Evolutionary conservation across 1,140 invertebrate genomes (phyloP), one percentile per base, ranked within the genome.

Genomic region (Chironomus striatipennis): DNA sequence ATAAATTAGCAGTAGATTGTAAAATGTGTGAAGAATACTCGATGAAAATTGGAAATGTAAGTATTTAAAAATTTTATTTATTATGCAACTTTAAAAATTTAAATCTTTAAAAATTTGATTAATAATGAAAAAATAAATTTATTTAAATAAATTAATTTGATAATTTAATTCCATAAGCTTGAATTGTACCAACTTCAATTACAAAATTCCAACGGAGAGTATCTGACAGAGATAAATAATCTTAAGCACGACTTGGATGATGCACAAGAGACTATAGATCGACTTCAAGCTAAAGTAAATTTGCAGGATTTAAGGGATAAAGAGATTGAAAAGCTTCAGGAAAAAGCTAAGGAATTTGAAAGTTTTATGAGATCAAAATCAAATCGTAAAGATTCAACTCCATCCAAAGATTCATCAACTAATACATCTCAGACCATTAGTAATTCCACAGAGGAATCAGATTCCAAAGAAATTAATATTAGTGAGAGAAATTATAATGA

Each of bases 261-360:
- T n/a, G 73, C 78, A 7, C 79, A 79, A 65, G 17, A 43, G 0
- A 7, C 77, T 4, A 77, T 79, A 10, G 5, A 12, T 0, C 76
- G 79, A 24, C 74, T 82, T 10, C 74, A 77, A 18, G 75, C 73
- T 4, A 2, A 80, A 80, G 7, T 75, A 2, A 83, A 82, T 21
- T 77, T 83, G 2, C 83, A 84, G 74, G 80, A 81, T 57, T 81
- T 84, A 74, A 84, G 85, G 74, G 85, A 86, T 47, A 79, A 80
- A 3, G 76, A 85, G 2, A 84, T 87, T 77, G 80, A 80, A 15
- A 85, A 86, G 57, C 75, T 87, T 1, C 86, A 85, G 76, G 79
- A 81, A 6, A 86, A 86, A 76, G 84, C 84, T 1, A 81, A 83
- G 74, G 84, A 85, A 76, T 87, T 87, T 79, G 84, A 86, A 76